phyloP scores from a whole-genome alignment of 1,140 invertebrate species.

The Aphelenchoides avenae region DNA sequence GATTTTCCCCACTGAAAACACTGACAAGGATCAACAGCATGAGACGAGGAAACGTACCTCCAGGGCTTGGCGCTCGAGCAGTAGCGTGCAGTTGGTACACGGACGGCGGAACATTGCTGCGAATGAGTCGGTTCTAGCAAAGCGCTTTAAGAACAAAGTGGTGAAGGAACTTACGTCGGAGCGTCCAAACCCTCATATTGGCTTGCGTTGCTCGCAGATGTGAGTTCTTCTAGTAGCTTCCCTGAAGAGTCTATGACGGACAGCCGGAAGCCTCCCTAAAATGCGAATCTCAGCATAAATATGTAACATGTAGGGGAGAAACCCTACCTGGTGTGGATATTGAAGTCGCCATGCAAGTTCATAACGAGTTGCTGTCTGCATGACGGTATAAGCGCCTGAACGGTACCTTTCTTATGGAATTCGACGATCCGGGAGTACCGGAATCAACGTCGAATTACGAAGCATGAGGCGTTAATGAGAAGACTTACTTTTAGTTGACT shows the following conservation, averaged over 20 bases:
- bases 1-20: constrained; percentile 72
- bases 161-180: constrained; percentile 67
- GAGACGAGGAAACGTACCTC: too few relatives aligned
- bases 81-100: constrained; percentile 81
- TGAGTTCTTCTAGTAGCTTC: constrained; percentile 18
- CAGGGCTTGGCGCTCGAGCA: constrained; percentile 77
- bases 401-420: constrained; percentile 72
- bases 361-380: constrained; percentile 61
- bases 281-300: too few relatives aligned
- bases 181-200: constrained; percentile 69
- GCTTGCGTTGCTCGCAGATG: not conserved
- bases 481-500: constrained; percentile 60
- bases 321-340: constrained; percentile 86
- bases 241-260: constrained; percentile 70
- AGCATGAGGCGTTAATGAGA: not conserved
- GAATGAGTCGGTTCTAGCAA: not conserved
- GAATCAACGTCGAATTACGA: constrained; percentile 3
- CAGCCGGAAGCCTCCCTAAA: constrained; percentile 75
- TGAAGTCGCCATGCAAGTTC: constrained; percentile 89
- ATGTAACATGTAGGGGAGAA: too few relatives aligned
- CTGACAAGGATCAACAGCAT: too few relatives aligned
- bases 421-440: constrained; percentile 15
- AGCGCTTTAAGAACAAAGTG: constrained; percentile 7
- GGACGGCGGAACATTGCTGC: constrained; percentile 68
- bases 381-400: constrained; percentile 70